Percentiles rank a stretch among this genome's conserved stretches.
Evolutionary conservation across 2,888 invertebrate genomes (phyloP).

Genomic region (Drosophila nigritarsus): DNA sequence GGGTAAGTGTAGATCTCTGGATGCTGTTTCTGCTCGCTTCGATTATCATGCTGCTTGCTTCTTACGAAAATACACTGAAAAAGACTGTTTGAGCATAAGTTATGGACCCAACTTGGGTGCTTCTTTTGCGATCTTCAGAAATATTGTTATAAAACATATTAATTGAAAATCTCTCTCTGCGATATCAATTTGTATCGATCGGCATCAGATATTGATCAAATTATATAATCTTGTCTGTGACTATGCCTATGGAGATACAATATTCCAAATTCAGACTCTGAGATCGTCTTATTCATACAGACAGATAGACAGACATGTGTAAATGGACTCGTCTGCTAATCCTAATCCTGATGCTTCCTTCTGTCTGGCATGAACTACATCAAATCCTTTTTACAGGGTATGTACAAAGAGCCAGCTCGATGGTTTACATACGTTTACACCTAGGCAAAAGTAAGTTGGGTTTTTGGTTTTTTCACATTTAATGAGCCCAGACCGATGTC

Average conservation of each 20-base stretch:
- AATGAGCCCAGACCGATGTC: constrained; percentile 77
- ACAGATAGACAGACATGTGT: too few species aligned
- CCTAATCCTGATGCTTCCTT: too few species aligned
- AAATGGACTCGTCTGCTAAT: too few species aligned
- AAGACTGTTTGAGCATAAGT: background rate
- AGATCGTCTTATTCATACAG: background rate
- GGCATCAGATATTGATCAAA: background rate
- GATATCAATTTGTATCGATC: background rate
- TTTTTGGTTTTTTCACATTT: constrained; percentile 51
- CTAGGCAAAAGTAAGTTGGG: constrained; percentile 10
- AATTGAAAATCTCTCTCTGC: too few species aligned
- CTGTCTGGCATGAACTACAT: background rate
- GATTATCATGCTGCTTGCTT: too few species aligned
- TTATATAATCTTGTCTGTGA: background rate
- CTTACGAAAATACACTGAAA: too few species aligned
- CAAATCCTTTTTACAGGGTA: background rate
- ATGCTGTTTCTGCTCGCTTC: too few species aligned
- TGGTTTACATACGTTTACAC: constrained; percentile 45
- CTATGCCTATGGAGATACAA: background rate
- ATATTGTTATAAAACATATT: too few species aligned
- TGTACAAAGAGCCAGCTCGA: constrained; percentile 9
- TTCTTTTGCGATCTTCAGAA: background rate
- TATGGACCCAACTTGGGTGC: background rate
- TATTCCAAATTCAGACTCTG: background rate
- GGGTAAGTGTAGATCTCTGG: too few species aligned